Evolutionary conservation across 2,888 invertebrate genomes (phyloP), one percentile per base, ranked within the genome.

Genomic region (Drosophila siamana): DNA sequence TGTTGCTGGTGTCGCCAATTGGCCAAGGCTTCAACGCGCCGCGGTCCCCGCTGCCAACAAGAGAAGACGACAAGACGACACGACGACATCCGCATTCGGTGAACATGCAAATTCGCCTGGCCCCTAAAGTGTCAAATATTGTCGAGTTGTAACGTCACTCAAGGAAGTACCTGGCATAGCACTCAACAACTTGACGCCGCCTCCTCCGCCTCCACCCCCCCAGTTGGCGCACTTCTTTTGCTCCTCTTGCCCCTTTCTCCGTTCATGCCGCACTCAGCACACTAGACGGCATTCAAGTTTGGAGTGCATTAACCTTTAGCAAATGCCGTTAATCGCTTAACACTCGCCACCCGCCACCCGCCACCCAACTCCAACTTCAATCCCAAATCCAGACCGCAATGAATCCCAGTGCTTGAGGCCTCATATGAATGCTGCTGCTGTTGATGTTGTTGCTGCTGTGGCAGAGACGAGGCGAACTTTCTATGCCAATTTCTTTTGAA

Each of bases 401-500:
- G 47, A 16, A 60, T n/a, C 19, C 16, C 33, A 59, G 40, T 59
- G 43, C 62, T 48, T 67, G 8, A 28, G 74, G 52, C 15, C 55
- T 30, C 54, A 75, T 48, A 61, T 57, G 76, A 28, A 56, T 51
- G 22, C 22, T 16, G n/a, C n/a, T n/a, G n/a, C n/a, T n/a, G n/a
- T n/a, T n/a, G 52, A 47, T 28, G 36, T 9, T 30, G 30, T 4
- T 9, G 28, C 24, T 54, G 22, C 22, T 22, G 24, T 5, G 0
- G 24, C 15, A 33, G 48, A 13, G 9, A 13, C 22, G 2, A 19
- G 4, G 13, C 36, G 57, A 86, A 84, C 51, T 77, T 81, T 84
- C 87, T 78, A 86, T 88, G 87, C 81, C 84, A 86, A 85, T 88
- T 85, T 86, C 87, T 84, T 88, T 85, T 90, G 88, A 83, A 89